These are phyloP conservation scores for Orius insidiosus DNA, from an alignment of 1,140 invertebrate species.

Conservation along the genomic window DNA sequence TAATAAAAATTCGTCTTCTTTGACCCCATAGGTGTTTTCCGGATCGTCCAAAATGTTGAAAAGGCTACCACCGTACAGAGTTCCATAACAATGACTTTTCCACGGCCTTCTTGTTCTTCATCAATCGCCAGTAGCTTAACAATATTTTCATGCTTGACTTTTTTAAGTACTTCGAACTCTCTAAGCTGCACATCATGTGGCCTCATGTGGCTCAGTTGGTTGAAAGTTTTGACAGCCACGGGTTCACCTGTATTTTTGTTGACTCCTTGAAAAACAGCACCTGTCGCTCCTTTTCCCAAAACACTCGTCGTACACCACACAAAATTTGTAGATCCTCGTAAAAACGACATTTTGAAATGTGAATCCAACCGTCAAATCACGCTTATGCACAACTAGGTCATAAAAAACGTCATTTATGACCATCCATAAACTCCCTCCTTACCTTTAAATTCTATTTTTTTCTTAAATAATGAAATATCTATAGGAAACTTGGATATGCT, in stretches of 20 bases:
- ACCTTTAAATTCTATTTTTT: too few relatives aligned
- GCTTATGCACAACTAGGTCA: neutral
- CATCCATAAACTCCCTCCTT: too few relatives aligned
- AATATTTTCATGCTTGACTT: conserved; percentile 93
- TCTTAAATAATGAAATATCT: too few relatives aligned
- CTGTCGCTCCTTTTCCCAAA: conserved; percentile 86
- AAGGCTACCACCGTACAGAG: conserved; percentile 84
- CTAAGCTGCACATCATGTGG: conserved; percentile 81
- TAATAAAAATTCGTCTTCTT: conserved; percentile 79
- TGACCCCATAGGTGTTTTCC: conserved; percentile 83
- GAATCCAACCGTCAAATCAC: neutral
- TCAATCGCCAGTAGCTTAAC: conserved; percentile 88
- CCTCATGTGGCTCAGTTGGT: conserved; percentile 79
- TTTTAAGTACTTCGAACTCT: conserved; percentile 83
- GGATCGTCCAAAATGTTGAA: conserved; percentile 93
- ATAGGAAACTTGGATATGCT: too few relatives aligned
- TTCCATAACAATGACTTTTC: conserved; percentile 94
- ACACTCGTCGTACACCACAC: conserved; percentile 92
- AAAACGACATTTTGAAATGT: conserved; percentile 36
- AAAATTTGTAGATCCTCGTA: conserved; percentile 77
- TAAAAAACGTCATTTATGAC: too few relatives aligned
- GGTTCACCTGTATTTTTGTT: conserved; percentile 90
- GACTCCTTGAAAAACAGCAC: conserved; percentile 87
- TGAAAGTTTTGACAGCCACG: conserved; percentile 93
- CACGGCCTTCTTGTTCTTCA: conserved; percentile 75